phyloP scores from a whole-genome alignment of 2,888 invertebrate genomes.

The Masnerella sp. region DNA sequence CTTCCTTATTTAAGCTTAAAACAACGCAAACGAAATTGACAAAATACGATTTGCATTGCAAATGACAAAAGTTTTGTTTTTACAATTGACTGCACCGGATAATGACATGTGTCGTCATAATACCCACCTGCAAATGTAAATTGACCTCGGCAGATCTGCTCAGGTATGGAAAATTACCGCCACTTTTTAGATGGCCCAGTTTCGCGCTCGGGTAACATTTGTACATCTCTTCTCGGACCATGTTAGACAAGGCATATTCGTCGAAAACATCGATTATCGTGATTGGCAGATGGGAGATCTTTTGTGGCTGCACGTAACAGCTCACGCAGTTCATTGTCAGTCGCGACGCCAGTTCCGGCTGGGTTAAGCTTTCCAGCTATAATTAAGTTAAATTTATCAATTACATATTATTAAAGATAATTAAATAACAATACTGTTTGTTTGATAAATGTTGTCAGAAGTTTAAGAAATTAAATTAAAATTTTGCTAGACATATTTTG shows the following conservation, averaged over 20 bases:
- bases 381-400: conserved; percentile 20
- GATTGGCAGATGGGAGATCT: conserved; percentile 83
- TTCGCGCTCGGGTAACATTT: conserved; percentile 92
- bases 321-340: conserved; percentile 91
- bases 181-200: conserved; percentile 90
- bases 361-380: conserved; percentile 88
- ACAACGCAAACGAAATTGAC: too few species aligned
- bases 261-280: conserved; percentile 95
- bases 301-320: conserved; percentile 87
- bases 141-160: conserved; percentile 93
- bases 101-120: conserved; percentile 22
- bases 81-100: conserved; percentile 5
- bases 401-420: too few species aligned
- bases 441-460: too few species aligned
- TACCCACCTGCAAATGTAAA: conserved; percentile 87
- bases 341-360: conserved; percentile 90
- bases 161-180: conserved; percentile 94
- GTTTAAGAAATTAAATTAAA: too few species aligned
- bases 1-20: not conserved
- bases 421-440: too few species aligned
- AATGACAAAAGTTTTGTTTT: too few species aligned
- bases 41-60: too few species aligned
- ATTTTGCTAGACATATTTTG: too few species aligned
- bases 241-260: conserved; percentile 88
- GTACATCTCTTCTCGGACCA: conserved; percentile 89